Base-by-base conservation (phyloP, 2,888 invertebrate genomes). In the Formica aserva region DNA sequence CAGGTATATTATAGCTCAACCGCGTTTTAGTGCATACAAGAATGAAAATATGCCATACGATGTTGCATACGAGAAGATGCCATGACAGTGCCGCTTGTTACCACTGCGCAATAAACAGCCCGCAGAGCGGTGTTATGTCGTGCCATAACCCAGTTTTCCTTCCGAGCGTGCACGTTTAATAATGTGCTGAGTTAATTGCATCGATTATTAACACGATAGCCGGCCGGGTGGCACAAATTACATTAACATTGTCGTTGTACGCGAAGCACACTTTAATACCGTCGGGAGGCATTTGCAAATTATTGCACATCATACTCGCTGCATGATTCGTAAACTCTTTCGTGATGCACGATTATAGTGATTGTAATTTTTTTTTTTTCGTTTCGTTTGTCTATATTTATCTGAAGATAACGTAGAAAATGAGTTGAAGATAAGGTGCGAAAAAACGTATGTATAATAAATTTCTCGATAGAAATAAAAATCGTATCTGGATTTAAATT, bases 151-250 rank as follows among this genome's bases (percentile, higher is more conserved):
- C 78, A 80, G 78, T 80, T 80, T 80, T 80, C 78, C 78, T 80
- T 45, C 63, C 63, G 78, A 86, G 85, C 67, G 48, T 82, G 66
- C 77, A 52, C 57, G 45, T 72, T 84, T 84, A 84, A 82, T 76
- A 75, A 78, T 63, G 81, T 22, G 75, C 77, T 41, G 41, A 62
- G 77, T 65, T 74, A 75, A 78, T 80, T 48, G 48, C 77, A 62
- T 62, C 86, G 66, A 67, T 77, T 80, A 86, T 83, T 71, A 83
- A 69, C 83, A 82, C 69, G 77, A 38, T 22, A 45, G 41, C 60
- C 71, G 60, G 71, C 26, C 71, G 60, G 26, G 13, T 22, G 78
- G 78, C 71, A 45, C 60, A 71, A 80, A 80, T 80, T 80, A n/a
- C 55, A 71, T 80, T 71, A 80, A 80, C 71, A 35, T 71, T 80